These are phyloP conservation scores for Caerostris darwini DNA, from an alignment of 1,140 invertebrate species.

Conservation along the genomic window DNA sequence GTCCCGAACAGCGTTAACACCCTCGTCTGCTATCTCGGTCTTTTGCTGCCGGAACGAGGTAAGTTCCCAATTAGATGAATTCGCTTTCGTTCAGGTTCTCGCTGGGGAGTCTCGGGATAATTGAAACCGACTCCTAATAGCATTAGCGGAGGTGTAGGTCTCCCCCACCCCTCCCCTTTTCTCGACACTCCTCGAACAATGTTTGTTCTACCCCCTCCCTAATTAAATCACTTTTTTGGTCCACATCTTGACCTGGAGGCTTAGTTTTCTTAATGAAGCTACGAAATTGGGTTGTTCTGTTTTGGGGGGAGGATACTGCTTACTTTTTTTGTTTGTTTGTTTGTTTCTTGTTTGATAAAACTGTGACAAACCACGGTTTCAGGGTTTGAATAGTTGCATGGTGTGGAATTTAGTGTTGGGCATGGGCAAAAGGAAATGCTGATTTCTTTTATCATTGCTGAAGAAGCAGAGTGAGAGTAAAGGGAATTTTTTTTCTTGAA, in stretches of 20 bases:
- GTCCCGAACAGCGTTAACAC: neutral
- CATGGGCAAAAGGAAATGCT: too few relatives aligned
- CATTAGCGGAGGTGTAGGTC: constrained; percentile 48
- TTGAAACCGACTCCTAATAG: constrained; percentile 47
- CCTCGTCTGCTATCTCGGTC: neutral
- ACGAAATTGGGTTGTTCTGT: neutral
- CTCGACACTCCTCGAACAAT: constrained; percentile 33
- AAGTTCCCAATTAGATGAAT: constrained; percentile 43
- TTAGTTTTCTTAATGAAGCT: constrained; percentile 41
- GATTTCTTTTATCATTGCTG: too few relatives aligned
- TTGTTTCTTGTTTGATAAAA: too few relatives aligned
- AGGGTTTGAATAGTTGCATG: too few relatives aligned
- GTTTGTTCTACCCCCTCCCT: constrained; percentile 39
- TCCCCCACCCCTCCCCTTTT: constrained; percentile 11
- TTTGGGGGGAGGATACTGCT: too few relatives aligned
- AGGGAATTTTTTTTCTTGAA: too few relatives aligned
- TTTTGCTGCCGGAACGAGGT: neutral
- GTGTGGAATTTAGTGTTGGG: too few relatives aligned
- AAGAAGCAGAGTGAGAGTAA: too few relatives aligned
- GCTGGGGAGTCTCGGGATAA: neutral
- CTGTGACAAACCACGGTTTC: too few relatives aligned
- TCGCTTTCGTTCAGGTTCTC: neutral
- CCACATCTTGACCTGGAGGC: constrained; percentile 22
- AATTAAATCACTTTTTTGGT: constrained; percentile 46
- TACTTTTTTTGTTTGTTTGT: too few relatives aligned